phyloP scores from a whole-genome alignment of 2,888 invertebrate genomes.

The Nomada goodeniana region DNA sequence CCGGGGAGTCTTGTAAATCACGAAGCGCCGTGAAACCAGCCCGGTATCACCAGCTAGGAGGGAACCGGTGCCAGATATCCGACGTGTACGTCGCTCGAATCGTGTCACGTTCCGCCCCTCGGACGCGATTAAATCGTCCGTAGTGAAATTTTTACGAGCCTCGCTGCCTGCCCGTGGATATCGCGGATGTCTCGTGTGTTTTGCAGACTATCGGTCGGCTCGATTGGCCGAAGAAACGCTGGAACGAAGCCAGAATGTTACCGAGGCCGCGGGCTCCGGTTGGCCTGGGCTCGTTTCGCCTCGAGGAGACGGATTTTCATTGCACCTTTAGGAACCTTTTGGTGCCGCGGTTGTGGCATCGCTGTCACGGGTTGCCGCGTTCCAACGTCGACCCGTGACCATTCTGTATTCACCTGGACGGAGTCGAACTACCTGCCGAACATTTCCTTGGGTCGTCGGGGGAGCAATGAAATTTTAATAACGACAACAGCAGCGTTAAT shows the following conservation, averaged over 20 bases:
- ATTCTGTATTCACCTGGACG: not conserved
- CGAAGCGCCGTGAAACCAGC: slow-evolving; percentile 20
- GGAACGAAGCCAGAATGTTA: slow-evolving; percentile 71
- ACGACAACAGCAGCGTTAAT: not conserved
- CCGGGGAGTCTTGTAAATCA: slow-evolving; percentile 32
- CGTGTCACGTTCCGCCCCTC: slow-evolving; percentile 1
- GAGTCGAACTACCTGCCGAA: too few species aligned
- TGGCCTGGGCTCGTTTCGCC: slow-evolving; percentile 69
- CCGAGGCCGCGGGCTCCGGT: slow-evolving; percentile 68
- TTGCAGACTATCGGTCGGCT: slow-evolving; percentile 63
- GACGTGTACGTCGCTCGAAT: slow-evolving; percentile 1
- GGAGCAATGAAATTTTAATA: not conserved
- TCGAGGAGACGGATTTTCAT: slow-evolving; percentile 65
- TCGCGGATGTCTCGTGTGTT: slow-evolving; percentile 57
- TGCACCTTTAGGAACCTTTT: slow-evolving; percentile 37
- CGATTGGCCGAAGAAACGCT: slow-evolving; percentile 70
- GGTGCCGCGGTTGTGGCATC: not conserved
- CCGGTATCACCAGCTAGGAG: slow-evolving; percentile 11
- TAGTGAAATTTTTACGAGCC: slow-evolving; percentile 43
- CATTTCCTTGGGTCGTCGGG: too few species aligned
- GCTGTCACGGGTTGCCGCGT: slow-evolving; percentile 6
- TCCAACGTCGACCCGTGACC: not conserved
- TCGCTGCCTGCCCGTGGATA: slow-evolving; percentile 20
- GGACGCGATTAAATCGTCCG: slow-evolving; percentile 55
- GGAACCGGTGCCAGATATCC: slow-evolving; percentile 7